Base-by-base conservation (phyloP, 2,797 vertebrate genomes). In the Enteromius mattozi region DNA sequence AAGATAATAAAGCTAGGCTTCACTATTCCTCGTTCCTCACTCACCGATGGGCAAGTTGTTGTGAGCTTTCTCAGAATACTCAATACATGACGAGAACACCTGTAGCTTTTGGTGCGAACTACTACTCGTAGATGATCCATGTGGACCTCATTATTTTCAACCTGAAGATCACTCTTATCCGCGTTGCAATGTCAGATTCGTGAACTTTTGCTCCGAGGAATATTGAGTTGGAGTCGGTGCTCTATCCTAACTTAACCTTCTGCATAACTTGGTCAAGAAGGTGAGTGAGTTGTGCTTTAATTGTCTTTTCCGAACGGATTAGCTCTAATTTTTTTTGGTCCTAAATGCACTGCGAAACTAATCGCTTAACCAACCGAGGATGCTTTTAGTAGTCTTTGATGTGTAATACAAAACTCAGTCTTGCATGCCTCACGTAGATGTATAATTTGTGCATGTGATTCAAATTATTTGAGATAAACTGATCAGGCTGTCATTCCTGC, bases 121-220 rank as follows among this genome's bases (percentile, higher is more conserved):
- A 89, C 94, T 92, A 89, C 66, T 80, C 75, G 91, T 89, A 91
- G 47, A 78, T 79, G 93, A 92, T 95, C 94, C 95, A 95, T 83
- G 90, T 92, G 96, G 94, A 96, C 92, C 94, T 95, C 93, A 91
- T 94, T 95, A 93, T 94, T 93, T 94, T 91, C 92, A 92, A 93
- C 91, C 94, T 92, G 93, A 90, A 93, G 91, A 91, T 92, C 90
- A 63, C 87, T 70, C 88, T 87, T 81, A 86, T 90, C 91, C 91
- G 88, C 92, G 87, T 93, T 92, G 93, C 93, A 90, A 93, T 93
- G 94, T 90, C 94, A 92, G 91, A 94, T 93, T 94, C 92, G 49
- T 96, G 94, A 96, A 96, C 94, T 96, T 96, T 94, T 89, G 93
- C 93, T 93, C 93, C 88, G 93, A 94, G 93, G 92, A 94, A 86